These are phyloP conservation scores for Sparidentex hasta DNA, from an alignment of 2,797 vertebrate genomes.

Conservation along the genomic window DNA sequence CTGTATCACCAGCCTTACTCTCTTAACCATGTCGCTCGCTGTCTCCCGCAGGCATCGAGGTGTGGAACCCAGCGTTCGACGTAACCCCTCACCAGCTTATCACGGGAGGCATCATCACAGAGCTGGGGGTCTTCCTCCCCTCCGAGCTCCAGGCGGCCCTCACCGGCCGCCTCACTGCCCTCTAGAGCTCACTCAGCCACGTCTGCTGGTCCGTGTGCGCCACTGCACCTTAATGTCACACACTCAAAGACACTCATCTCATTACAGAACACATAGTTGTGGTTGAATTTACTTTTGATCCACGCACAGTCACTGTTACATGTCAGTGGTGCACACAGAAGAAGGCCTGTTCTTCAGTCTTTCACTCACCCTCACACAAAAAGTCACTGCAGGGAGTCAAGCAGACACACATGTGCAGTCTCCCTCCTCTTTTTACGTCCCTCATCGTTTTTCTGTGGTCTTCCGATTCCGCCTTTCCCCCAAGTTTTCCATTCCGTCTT, in stretches of 20 bases:
- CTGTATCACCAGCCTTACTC: not conserved
- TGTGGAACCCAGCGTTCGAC: constrained; percentile 96
- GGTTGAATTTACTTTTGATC: constrained; percentile 51
- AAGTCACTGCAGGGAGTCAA: constrained; percentile 65
- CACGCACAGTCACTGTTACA: constrained; percentile 56
- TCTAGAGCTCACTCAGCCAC: constrained; percentile 72
- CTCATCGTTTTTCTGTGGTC: constrained; percentile 23
- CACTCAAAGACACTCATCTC: constrained; percentile 62
- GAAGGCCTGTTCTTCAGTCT: constrained; percentile 36
- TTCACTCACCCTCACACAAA: constrained; percentile 22
- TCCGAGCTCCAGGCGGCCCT: constrained; percentile 89
- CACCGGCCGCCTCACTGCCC: constrained; percentile 84
- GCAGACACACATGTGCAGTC: constrained; percentile 56
- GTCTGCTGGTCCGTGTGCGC: constrained; percentile 66
- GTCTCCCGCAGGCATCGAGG: constrained; percentile 86
- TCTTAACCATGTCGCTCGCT: not conserved
- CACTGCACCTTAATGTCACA: constrained; percentile 71
- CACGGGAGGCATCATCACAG: constrained; percentile 94
- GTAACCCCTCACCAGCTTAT: constrained; percentile 95
- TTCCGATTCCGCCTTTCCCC: constrained; percentile 17
- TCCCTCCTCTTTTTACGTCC: constrained; percentile 39
- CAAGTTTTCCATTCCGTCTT: constrained; percentile 13
- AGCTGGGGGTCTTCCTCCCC: constrained; percentile 92
- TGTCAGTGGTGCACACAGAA: constrained; percentile 61
- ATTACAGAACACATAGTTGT: constrained; percentile 43